Percentiles rank a stretch among this genome's conserved stretches.
Conservation (phyloP, 2,113 vertebrate species). For the Otolemur garnettii region DNA sequence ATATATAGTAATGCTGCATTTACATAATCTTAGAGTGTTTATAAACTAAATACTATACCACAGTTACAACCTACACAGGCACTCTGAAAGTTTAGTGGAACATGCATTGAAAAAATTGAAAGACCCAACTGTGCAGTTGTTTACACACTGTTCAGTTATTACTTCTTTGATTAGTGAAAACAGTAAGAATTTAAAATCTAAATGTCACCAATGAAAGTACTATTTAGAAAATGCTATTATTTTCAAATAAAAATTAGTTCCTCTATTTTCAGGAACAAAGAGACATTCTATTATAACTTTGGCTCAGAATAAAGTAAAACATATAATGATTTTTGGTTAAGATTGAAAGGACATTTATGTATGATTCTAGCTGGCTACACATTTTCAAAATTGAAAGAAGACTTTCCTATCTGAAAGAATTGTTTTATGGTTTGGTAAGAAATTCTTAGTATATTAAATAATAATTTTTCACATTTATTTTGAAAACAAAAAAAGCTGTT, state of each 20-base stretch:
- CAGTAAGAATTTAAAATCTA: not conserved
- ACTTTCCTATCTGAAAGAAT: not conserved
- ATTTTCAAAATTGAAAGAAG: not conserved
- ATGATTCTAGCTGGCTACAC: not conserved
- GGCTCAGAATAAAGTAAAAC: not conserved
- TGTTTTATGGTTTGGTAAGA: constrained; percentile 30
- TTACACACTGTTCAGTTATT: not conserved
- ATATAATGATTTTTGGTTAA: not conserved
- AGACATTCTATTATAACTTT: not conserved
- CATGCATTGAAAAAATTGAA: not conserved
- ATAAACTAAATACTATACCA: not conserved
- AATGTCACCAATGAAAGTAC: not conserved
- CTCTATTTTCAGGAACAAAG: not conserved
- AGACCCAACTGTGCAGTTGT: not conserved
- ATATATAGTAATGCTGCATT: not conserved
- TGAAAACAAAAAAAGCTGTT: not conserved
- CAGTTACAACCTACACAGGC: not conserved
- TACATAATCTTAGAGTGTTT: not conserved
- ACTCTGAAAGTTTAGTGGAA: not conserved
- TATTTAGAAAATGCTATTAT: not conserved
- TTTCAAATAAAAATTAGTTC: not conserved
- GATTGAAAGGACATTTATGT: not conserved
- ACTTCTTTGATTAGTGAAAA: not conserved
- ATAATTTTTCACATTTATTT: constrained; percentile 2
- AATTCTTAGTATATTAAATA: not conserved